Evolutionary conservation across 2,888 invertebrate species (phyloP).

Genomic region (Lasioglossum villosulum): DNA sequence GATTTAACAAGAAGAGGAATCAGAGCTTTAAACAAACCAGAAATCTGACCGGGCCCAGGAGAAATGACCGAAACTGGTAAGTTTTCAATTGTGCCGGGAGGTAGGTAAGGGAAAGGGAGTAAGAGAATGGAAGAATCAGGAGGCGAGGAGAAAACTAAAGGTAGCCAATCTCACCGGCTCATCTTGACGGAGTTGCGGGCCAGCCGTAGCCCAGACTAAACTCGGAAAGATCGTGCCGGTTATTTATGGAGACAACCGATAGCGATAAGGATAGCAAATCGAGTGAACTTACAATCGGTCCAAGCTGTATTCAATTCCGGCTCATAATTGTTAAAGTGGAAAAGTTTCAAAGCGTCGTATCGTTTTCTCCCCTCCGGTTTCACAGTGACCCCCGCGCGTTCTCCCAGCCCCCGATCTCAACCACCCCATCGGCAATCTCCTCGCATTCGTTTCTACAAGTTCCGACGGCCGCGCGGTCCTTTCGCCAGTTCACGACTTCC

Average conservation of each 20-base stretch:
- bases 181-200: conserved; percentile 49
- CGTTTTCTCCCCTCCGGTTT: conserved; percentile 51
- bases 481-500: conserved; percentile 72
- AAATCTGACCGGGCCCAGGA: not conserved
- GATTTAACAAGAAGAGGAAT: too few relatives aligned
- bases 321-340: conserved; percentile 82
- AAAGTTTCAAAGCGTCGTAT: conserved; percentile 78
- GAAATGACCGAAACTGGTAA: not conserved
- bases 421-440: conserved; percentile 38
- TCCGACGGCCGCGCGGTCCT: conserved; percentile 60
- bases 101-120: too few relatives aligned
- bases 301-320: conserved; percentile 81
- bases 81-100: conserved; percentile 32
- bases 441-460: conserved; percentile 67
- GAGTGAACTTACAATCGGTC: conserved; percentile 78
- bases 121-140: not conserved
- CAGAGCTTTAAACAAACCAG: not conserved
- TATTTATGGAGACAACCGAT: conserved; percentile 79
- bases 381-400: conserved; percentile 4
- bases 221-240: conserved; percentile 71
- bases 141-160: conserved; percentile 35
- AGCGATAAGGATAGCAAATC: conserved; percentile 80
- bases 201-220: conserved; percentile 44
- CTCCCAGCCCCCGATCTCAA: not conserved
- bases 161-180: conserved; percentile 39